Conservation (phyloP, 37 sponge, comb jelly and placozoan species). For the Corticium candelabrum region DNA sequence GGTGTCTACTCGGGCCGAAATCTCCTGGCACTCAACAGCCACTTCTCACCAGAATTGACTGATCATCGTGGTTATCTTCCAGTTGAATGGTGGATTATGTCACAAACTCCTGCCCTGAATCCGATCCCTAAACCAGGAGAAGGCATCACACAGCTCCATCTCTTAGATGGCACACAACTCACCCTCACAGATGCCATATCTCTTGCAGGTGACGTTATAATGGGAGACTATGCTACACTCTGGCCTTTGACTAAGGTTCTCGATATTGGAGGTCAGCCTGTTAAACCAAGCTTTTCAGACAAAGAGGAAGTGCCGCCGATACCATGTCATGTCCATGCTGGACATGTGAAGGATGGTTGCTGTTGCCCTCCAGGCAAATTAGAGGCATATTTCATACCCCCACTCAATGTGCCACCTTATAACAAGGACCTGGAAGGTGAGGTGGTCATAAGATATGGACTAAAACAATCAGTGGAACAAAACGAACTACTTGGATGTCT, state of each 20-base stretch:
- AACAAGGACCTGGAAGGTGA: conserved; percentile 13
- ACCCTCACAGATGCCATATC: conserved; percentile 29
- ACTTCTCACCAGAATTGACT: conserved; percentile 24
- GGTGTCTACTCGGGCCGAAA: conserved; percentile 66
- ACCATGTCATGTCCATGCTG: conserved; percentile 81
- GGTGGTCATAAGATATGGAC: conserved; percentile 57
- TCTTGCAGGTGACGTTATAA: conserved; percentile 42
- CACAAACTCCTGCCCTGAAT: conserved; percentile 59
- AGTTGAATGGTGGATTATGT: conserved; percentile 94
- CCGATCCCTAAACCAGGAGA: conserved; percentile 33
- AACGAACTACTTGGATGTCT: conserved; percentile 27
- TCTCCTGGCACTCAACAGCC: conserved; percentile 57
- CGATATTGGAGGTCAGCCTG: conserved; percentile 62
- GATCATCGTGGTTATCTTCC: conserved; percentile 64
- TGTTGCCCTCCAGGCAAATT: conserved; percentile 68
- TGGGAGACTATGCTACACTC: conserved; percentile 33
- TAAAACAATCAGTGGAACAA: conserved; percentile 23
- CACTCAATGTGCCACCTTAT: conserved; percentile 68
- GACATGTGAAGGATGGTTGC: conserved; percentile 46
- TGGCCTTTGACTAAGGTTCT: conserved; percentile 90
- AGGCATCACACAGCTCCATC: conserved; percentile 18
- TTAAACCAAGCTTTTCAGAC: conserved; percentile 21
- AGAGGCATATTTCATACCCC: conserved; percentile 89
- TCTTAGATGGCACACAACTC: conserved; percentile 17
- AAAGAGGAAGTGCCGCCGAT: conserved; percentile 72